These are phyloP conservation scores for Virgularia gustaviana DNA, from an alignment of 92 coral and sea anemone species.

Conservation along the genomic window DNA sequence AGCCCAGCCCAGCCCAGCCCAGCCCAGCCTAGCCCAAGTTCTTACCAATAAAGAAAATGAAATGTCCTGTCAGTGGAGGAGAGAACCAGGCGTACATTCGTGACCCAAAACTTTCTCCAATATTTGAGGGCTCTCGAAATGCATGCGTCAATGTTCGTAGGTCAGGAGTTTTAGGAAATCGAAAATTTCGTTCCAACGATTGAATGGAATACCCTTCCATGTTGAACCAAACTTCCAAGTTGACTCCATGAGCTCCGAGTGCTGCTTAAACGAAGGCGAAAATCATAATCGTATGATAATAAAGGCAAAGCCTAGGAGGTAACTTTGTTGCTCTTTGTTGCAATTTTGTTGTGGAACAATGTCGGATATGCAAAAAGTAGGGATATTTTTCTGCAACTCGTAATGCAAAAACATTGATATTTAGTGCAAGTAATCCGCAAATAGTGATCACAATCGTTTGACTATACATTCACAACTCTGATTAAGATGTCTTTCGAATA, in stretches of 20 bases:
- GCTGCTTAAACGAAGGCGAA: background rate
- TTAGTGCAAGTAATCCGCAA: no score
- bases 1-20: no score
- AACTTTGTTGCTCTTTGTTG: no score
- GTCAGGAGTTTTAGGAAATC: slow-evolving; percentile 72
- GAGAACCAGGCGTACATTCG: slow-evolving; percentile 69
- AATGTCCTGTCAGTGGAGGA: slow-evolving; percentile 64
- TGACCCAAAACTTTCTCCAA: slow-evolving; percentile 89
- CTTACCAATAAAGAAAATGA: slow-evolving; percentile 69
- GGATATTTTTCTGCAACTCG: no score
- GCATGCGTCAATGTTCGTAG: slow-evolving; percentile 35
- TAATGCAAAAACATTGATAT: no score
- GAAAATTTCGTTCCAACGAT: slow-evolving; percentile 59
- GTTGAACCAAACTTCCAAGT: slow-evolving; percentile 85
- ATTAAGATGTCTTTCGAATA: no score
- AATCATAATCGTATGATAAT: no score
- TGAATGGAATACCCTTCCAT: slow-evolving; percentile 67
- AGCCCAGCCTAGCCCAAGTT: background rate
- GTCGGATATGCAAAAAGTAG: no score
- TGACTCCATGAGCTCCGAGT: slow-evolving; percentile 53
- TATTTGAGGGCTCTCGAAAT: slow-evolving; percentile 68
- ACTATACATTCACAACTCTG: no score
- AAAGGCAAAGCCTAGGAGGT: background rate
- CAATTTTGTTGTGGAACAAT: no score
- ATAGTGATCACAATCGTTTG: no score